Evolutionary conservation across 2,113 vertebrate genomes (phyloP).

Genomic region (Oreotragus oreotragus): DNA sequence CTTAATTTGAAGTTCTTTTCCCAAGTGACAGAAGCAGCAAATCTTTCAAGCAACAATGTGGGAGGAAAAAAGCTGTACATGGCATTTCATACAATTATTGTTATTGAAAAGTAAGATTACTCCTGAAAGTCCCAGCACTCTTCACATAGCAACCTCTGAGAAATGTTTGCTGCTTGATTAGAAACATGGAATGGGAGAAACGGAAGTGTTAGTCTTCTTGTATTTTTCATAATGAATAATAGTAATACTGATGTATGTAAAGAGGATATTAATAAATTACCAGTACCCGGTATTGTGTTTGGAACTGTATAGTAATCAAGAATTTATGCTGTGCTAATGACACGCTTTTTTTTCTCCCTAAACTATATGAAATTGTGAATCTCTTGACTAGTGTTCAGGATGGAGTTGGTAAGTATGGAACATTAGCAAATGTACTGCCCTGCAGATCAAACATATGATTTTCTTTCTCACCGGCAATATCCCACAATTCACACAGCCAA

Average conservation of each 20-base stretch:
- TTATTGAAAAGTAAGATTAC: background rate
- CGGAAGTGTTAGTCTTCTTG: background rate
- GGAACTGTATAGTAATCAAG: background rate
- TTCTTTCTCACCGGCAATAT: background rate
- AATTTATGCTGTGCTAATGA: background rate
- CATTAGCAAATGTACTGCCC: background rate
- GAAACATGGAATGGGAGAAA: background rate
- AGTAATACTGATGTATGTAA: background rate
- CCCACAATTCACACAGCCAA: background rate
- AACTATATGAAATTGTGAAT: background rate
- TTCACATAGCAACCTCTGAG: background rate
- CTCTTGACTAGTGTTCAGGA: background rate
- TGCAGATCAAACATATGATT: background rate
- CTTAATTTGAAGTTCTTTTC: background rate
- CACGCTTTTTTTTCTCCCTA: too few species aligned
- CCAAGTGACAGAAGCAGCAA: background rate
- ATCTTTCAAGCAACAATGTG: background rate
- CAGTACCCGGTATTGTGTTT: background rate
- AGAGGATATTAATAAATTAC: background rate
- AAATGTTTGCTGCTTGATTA: background rate
- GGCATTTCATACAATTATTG: background rate
- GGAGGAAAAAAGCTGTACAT: accelerated
- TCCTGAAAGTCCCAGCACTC: background rate
- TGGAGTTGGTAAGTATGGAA: too few species aligned
- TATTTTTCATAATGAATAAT: background rate